A percentile compares a stretch with the other conserved stretches of the same genome.
Conservation (phyloP, 1,140 invertebrate species). For the Ylistrum balloti region DNA sequence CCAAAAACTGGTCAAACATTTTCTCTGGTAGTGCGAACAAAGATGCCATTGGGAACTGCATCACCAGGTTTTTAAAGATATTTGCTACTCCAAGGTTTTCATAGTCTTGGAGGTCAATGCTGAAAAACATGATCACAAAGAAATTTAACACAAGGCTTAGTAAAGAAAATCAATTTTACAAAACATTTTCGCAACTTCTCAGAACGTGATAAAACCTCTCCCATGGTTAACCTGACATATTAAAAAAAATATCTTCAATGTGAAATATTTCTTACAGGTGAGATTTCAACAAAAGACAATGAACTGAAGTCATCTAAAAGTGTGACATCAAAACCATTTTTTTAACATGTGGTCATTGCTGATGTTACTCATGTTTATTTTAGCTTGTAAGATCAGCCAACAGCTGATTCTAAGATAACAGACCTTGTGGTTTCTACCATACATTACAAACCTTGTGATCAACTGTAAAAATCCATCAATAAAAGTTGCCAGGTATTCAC, state of each 20-base stretch:
- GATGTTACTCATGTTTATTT: no score
- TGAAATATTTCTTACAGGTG: no score
- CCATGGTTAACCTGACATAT: no score
- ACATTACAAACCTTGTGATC: slow-evolving; percentile 73
- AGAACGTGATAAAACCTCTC: no score
- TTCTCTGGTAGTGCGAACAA: slow-evolving; percentile 82
- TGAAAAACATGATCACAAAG: neutral
- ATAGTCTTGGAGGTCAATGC: slow-evolving; percentile 79
- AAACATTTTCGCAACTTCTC: no score
- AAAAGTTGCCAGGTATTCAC: slow-evolving; percentile 89
- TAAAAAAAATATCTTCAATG: no score
- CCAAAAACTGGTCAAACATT: slow-evolving; percentile 83
- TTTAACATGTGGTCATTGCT: no score
- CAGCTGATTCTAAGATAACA: neutral
- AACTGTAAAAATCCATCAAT: slow-evolving; percentile 85
- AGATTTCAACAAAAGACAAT: no score
- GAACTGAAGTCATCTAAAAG: no score
- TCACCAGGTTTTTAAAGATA: slow-evolving; percentile 83
- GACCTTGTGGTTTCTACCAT: neutral
- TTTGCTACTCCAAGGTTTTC: slow-evolving; percentile 83
- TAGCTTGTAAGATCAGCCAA: no score
- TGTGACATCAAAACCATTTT: no score
- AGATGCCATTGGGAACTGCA: slow-evolving; percentile 85
- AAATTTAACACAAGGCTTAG: neutral
- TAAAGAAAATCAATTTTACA: neutral